Evolutionary conservation across 2,797 vertebrate genomes (phyloP).

Genomic region (Lophius americanus): DNA sequence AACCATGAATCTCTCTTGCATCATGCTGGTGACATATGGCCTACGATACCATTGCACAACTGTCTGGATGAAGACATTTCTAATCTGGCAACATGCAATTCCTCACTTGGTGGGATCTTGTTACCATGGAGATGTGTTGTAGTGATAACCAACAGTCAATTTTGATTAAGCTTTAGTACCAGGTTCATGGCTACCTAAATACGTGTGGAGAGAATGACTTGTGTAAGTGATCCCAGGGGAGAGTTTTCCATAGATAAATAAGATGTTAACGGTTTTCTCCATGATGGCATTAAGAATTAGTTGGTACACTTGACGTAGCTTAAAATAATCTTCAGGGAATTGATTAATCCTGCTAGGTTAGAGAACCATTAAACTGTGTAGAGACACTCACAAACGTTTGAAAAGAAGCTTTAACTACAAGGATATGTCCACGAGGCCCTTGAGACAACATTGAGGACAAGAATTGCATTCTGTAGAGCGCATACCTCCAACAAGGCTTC

Average conservation of each 20-base stretch:
- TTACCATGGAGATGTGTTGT: slow-evolving; percentile 69
- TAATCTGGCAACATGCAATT: slow-evolving; percentile 12
- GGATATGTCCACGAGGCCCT: background rate
- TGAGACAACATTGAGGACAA: no score
- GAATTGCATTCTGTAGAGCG: no score
- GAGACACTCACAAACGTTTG: background rate
- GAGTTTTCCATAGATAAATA: background rate
- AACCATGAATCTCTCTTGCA: slow-evolving; percentile 1
- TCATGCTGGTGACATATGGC: no score
- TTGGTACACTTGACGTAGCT: background rate
- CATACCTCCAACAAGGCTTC: background rate
- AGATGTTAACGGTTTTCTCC: background rate
- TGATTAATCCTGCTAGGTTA: slow-evolving; percentile 1
- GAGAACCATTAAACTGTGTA: no score
- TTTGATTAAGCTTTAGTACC: slow-evolving; percentile 36
- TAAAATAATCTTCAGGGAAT: background rate
- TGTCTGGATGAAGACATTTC: background rate
- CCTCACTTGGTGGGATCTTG: slow-evolving; percentile 38
- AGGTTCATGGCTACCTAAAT: slow-evolving; percentile 1
- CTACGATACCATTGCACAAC: background rate
- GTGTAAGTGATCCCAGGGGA: background rate
- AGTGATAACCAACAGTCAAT: slow-evolving; percentile 46
- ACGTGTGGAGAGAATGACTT: background rate
- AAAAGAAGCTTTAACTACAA: background rate
- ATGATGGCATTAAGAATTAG: background rate